Evolutionary conservation across 2,888 invertebrate species (phyloP), one percentile per base, ranked within the genome.

Genomic region (Fragum sueziense): DNA sequence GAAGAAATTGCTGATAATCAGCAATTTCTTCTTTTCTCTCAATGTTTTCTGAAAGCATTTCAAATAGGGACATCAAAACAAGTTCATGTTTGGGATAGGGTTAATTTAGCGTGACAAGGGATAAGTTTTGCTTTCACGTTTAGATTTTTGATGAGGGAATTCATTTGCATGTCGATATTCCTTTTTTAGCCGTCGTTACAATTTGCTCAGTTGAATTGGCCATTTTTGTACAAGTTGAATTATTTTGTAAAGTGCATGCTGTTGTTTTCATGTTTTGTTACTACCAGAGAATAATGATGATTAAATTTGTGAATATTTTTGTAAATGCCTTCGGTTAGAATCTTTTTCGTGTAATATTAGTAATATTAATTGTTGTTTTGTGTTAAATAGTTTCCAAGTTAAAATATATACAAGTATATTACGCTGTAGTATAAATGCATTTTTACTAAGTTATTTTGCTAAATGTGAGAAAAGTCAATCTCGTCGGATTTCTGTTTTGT

Each of bases 391-490:
- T 70, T 54, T 70, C 54, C 33, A 54, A 33, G 70, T 51, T 70
- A 34, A 52, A 52, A 54, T 54, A 70, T 52, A 70, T 51, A 74
- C 37, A 34, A 74, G 76, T 76, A 76, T 67, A 67, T 70, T 79
- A 74, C 65, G 75, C 75, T 82, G 82, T 82, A 82, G 82, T 82
- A 82, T 82, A 82, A 62, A 82, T 76, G 82, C 82, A 82, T 82
- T 82, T 82, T 82, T 82, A 82, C 76, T 82, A 68, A 80, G 71
- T 62, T 80, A 74, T 74, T 80, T 77, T 70, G 47, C 51, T 67
- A 71, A 77, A 59, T 74, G 67, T 76, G 71, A 79, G 37, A 51
- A 76, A 76, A 73, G 34, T 68, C 34, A 52, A 68, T 54, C 54
- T 71, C 54, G 52, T 57, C 70, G 29, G 33, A 22, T 59, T 71